Percentiles rank a stretch among this genome's conserved stretches.
Conservation (phyloP, 2,888 invertebrate genomes). For the Sclerodermus sp. region DNA sequence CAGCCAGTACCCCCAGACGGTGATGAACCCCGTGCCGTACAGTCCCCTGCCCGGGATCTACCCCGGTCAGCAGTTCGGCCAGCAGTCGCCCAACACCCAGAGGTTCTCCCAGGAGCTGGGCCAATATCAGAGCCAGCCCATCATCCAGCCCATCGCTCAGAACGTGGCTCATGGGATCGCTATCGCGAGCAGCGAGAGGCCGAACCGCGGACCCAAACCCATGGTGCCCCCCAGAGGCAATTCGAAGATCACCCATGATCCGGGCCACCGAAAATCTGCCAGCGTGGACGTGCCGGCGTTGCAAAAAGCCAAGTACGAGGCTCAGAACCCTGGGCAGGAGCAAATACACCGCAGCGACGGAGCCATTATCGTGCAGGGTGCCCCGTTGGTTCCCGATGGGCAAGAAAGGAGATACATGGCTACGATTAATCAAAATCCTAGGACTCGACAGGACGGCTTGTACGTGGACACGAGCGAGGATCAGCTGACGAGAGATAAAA, state of each 20-base stretch:
- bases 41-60: conserved; percentile 44
- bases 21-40: conserved; percentile 49
- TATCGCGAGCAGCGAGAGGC: conserved; percentile 37
- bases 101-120: conserved; percentile 50
- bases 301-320: conserved; percentile 30
- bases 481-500: conserved; percentile 35
- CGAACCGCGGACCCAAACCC: conserved; percentile 50
- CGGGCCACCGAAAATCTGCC: conserved; percentile 42
- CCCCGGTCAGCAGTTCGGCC: conserved; percentile 41
- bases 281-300: conserved; percentile 37
- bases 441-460: conserved; percentile 52
- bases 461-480: conserved; percentile 49
- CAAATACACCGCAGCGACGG: conserved; percentile 33
- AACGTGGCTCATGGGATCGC: conserved; percentile 41
- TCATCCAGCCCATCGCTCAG: conserved; percentile 52
- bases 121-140: conserved; percentile 50
- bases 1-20: conserved; percentile 48
- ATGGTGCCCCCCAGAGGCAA: conserved; percentile 53
- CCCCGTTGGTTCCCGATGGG: conserved; percentile 31
- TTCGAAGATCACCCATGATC: conserved; percentile 53
- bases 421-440: conserved; percentile 46
- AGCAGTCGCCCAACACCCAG: conserved; percentile 51
- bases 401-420: conserved; percentile 39
- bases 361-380: conserved; percentile 26
- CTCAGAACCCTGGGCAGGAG: conserved; percentile 27